phyloP scores from a whole-genome alignment of 2,797 vertebrate species.

The Serranus cabrilla region DNA sequence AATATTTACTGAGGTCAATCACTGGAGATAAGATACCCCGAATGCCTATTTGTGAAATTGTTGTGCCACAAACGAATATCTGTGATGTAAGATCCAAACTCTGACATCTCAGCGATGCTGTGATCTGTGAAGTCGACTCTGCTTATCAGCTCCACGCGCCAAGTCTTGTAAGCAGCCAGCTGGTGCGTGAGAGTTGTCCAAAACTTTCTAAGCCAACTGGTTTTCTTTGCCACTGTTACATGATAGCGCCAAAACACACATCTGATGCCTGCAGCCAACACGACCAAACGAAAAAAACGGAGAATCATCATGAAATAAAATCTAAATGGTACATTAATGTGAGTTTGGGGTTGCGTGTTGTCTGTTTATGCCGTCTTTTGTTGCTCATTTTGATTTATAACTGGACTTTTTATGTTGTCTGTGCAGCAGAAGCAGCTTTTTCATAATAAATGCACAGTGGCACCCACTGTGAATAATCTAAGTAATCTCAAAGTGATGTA shows the following conservation, averaged over 20 bases:
- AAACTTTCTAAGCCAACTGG: conserved; percentile 59
- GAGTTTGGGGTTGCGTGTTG: not conserved
- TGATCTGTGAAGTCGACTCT: conserved; percentile 48
- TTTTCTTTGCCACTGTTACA: conserved; percentile 39
- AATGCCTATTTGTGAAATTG: conserved; percentile 26
- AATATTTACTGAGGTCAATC: conserved; percentile 52
- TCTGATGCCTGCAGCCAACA: conserved; percentile 47
- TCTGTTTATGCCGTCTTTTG: not conserved
- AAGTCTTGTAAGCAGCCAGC: conserved; percentile 71
- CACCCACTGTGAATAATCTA: conserved; percentile 21
- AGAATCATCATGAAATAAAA: conserved; percentile 25
- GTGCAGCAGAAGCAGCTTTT: conserved; percentile 13
- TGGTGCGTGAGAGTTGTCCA: conserved; percentile 60
- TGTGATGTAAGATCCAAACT: conserved; percentile 37
- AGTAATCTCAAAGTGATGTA: conserved; percentile 20
- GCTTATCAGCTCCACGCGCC: conserved; percentile 43
- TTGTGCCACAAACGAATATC: conserved; percentile 35
- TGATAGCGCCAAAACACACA: conserved; percentile 60
- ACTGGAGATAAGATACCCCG: conserved; percentile 24
- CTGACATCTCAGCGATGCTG: conserved; percentile 36
- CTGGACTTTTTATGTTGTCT: not conserved
- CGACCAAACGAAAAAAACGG: conserved; percentile 4
- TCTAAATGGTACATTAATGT: conserved; percentile 16
- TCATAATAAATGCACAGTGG: conserved; percentile 5
- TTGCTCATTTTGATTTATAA: conserved; percentile 1